Evolutionary conservation across 2,888 invertebrate genomes (phyloP).

Genomic region (Parnassius apollo): DNA sequence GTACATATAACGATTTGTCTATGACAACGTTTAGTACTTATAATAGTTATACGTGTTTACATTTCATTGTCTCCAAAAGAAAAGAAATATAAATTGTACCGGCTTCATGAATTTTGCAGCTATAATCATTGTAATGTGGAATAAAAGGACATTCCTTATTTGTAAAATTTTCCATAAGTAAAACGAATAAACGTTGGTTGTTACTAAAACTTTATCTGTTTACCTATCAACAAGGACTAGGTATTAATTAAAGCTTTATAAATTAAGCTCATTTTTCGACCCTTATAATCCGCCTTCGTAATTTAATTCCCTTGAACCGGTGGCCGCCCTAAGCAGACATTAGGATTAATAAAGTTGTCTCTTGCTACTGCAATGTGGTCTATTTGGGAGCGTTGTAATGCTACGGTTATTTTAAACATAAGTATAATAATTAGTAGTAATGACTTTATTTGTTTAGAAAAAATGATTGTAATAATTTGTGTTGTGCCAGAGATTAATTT

Average conservation of each 20-base stretch:
- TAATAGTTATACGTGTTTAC: too few species aligned
- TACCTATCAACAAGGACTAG: conserved; percentile 12
- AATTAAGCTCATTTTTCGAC: conserved; percentile 22
- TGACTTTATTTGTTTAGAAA: too few species aligned
- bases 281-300: conserved; percentile 24
- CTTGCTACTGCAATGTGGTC: background rate
- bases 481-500: too few species aligned
- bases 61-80: too few species aligned
- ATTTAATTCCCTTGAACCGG: conserved; percentile 24
- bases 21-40: too few species aligned
- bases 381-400: background rate
- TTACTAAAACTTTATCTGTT: conserved; percentile 11
- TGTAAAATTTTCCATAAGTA: background rate
- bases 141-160: too few species aligned
- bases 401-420: background rate
- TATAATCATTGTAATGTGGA: too few species aligned
- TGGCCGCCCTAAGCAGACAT: conserved; percentile 14
- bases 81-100: too few species aligned
- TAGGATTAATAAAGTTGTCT: conserved; percentile 19
- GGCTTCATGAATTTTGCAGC: too few species aligned
- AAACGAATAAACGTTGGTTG: background rate
- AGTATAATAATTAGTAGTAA: too few species aligned
- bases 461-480: too few species aligned
- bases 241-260: conserved; percentile 23
- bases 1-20: too few species aligned